phyloP scores from a whole-genome alignment of 2,797 vertebrate genomes.

The Champsocephalus esox region DNA sequence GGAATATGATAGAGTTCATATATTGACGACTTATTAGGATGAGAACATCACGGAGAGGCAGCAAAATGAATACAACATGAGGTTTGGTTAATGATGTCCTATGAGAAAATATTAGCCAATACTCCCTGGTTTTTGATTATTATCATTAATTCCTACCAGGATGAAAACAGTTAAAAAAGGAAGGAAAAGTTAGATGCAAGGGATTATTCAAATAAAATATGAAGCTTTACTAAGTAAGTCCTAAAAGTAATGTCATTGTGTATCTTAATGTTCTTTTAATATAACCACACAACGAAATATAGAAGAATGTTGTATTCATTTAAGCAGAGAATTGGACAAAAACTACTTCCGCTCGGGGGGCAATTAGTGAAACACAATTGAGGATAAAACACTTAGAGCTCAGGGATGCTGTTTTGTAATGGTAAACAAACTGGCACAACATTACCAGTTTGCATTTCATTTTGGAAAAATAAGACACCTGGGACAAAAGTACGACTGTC shows the following conservation, averaged over 20 bases:
- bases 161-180: not conserved
- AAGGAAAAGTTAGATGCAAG: not conserved
- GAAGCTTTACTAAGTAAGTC: not conserved
- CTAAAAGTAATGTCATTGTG: not conserved
- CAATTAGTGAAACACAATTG: constrained; percentile 36
- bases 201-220: not conserved
- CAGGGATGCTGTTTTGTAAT: constrained; percentile 1
- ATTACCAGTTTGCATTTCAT: constrained; percentile 19
- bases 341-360: constrained; percentile 21
- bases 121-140: not conserved
- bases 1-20: not conserved
- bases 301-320: not conserved
- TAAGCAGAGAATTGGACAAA: constrained; percentile 12
- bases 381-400: constrained; percentile 10
- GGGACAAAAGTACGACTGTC: constrained; percentile 4
- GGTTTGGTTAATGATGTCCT: too few relatives aligned
- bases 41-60: not conserved
- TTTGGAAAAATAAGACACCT: constrained; percentile 18
- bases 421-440: constrained; percentile 18
- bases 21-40: not conserved
- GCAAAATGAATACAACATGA: too few relatives aligned
- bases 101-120: too few relatives aligned
- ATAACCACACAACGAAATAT: not conserved
- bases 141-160: not conserved
- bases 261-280: not conserved